These are phyloP conservation scores for Philaenus spumarius DNA, from an alignment of 1,140 invertebrate species.

Conservation along the genomic window DNA sequence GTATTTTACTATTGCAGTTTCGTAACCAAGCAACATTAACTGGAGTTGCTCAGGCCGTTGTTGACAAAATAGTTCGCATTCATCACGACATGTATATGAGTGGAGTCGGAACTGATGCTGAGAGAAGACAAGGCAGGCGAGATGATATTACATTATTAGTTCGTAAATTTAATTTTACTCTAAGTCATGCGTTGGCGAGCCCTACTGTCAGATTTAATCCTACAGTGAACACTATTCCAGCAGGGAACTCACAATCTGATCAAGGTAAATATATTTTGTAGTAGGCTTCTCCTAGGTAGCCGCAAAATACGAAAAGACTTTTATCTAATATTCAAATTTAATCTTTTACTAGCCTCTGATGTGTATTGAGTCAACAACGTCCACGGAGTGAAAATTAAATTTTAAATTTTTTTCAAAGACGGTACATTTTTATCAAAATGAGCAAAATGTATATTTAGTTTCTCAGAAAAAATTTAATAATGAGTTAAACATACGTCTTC, in stretches of 20 bases:
- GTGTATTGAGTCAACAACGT: too few relatives aligned
- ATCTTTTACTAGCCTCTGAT: too few relatives aligned
- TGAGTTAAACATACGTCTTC: too few relatives aligned
- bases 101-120: constrained; percentile 15
- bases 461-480: too few relatives aligned
- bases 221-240: constrained; percentile 8
- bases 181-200: constrained; percentile 54
- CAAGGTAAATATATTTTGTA: too few relatives aligned
- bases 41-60: constrained; percentile 78
- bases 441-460: too few relatives aligned
- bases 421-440: too few relatives aligned
- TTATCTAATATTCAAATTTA: too few relatives aligned
- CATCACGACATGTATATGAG: constrained; percentile 76
- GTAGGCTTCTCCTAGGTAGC: too few relatives aligned
- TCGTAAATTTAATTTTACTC: constrained; percentile 76
- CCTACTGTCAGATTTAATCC: constrained; percentile 39
- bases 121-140: constrained; percentile 41
- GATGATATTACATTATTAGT: constrained; percentile 81
- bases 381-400: too few relatives aligned
- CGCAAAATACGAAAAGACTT: too few relatives aligned
- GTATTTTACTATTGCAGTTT: constrained; percentile 52
- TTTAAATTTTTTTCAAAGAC: too few relatives aligned
- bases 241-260: background rate
- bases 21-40: constrained; percentile 68
- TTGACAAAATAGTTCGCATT: constrained; percentile 75